Conservation (phyloP, 2,888 invertebrate species). For the Baronia brevicornis region DNA sequence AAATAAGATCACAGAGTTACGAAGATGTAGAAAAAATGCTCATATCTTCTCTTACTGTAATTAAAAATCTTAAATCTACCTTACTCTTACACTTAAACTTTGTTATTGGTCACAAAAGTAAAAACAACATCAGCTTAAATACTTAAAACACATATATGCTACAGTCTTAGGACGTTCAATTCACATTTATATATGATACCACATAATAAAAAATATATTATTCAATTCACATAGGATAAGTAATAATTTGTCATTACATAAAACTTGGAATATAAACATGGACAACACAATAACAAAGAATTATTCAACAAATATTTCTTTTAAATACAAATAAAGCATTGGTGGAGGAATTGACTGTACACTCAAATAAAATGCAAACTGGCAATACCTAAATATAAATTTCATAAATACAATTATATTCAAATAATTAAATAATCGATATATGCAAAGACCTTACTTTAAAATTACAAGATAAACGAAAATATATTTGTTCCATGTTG, state of each 20-base stretch:
- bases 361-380: slow-evolving; percentile 51
- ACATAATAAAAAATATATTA: neutral
- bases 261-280: slow-evolving; percentile 16
- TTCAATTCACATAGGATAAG: neutral
- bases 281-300: slow-evolving; percentile 18
- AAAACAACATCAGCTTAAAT: slow-evolving; percentile 54
- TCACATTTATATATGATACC: slow-evolving; percentile 6
- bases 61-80: slow-evolving; percentile 57
- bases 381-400: slow-evolving; percentile 35
- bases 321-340: slow-evolving; percentile 18
- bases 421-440: slow-evolving; percentile 10
- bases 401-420: slow-evolving; percentile 10
- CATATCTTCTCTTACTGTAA: slow-evolving; percentile 60
- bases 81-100: slow-evolving; percentile 54
- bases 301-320: too few species aligned
- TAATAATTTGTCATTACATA: slow-evolving; percentile 9
- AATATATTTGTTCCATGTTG: slow-evolving; percentile 30
- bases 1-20: slow-evolving; percentile 68
- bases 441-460: slow-evolving; percentile 56
- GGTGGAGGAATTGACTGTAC: slow-evolving; percentile 15
- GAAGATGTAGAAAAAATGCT: slow-evolving; percentile 59
- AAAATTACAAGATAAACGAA: slow-evolving; percentile 17
- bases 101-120: slow-evolving; percentile 69
- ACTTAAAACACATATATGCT: slow-evolving; percentile 42
- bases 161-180: slow-evolving; percentile 54